Conservation (phyloP, 2,113 vertebrate species). For the Propithecus coquereli region DNA sequence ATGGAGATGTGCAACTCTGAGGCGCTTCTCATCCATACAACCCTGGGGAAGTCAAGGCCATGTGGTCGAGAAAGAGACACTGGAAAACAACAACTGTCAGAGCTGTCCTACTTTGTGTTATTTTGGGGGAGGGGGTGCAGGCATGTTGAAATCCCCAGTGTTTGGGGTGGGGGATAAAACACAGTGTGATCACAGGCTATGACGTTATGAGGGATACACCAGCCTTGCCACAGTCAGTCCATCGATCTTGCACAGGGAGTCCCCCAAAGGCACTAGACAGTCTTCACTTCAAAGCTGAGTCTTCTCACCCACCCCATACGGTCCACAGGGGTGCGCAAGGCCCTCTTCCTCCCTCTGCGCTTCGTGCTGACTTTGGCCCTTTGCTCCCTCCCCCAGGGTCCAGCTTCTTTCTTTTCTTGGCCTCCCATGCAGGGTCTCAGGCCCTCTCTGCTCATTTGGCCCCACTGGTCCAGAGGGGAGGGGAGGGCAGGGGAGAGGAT, state of each 20-base stretch:
- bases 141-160: background rate
- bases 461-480: background rate
- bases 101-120: background rate
- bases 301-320: background rate
- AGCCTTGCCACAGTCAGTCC: background rate
- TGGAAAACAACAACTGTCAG: background rate
- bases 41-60: background rate
- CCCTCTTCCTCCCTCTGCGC: background rate
- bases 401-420: background rate
- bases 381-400: background rate
- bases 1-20: background rate
- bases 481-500: too few species aligned
- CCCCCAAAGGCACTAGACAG: background rate
- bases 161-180: background rate
- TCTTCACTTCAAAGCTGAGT: background rate
- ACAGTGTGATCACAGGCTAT: background rate
- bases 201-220: rapidly evolving
- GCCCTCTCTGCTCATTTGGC: background rate
- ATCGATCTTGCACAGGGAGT: background rate
- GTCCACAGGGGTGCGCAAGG: background rate
- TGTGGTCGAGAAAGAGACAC: background rate
- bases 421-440: background rate
- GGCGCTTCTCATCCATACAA: background rate
- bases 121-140: background rate
- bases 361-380: background rate